phyloP scores from a whole-genome alignment of 2,888 invertebrate genomes.

The Carpatolechia fugitivella region DNA sequence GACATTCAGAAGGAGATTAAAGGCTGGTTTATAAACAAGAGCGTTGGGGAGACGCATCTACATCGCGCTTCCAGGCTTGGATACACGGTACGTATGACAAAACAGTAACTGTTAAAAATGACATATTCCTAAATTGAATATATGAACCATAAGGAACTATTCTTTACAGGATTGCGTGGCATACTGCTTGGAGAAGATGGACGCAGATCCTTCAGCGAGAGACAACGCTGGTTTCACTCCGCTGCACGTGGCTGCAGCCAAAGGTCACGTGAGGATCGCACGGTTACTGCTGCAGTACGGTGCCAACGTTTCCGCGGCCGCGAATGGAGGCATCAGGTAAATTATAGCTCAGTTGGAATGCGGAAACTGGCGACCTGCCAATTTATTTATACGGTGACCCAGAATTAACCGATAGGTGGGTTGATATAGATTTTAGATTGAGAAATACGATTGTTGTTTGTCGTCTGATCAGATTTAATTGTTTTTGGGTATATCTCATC shows the following conservation, averaged over 20 bases:
- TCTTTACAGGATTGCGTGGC: constrained; percentile 89
- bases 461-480: no score
- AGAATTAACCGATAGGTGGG: constrained; percentile 7
- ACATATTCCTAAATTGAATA: no score
- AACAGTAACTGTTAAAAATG: background rate
- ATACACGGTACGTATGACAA: constrained; percentile 83
- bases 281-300: constrained; percentile 91
- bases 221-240: constrained; percentile 97
- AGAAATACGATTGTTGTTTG: background rate
- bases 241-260: constrained; percentile 93
- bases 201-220: constrained; percentile 89
- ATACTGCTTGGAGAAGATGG: constrained; percentile 92
- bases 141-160: no score
- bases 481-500: no score
- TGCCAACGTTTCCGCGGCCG: constrained; percentile 94
- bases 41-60: constrained; percentile 94
- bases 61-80: constrained; percentile 95
- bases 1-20: constrained; percentile 93
- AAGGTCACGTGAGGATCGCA: constrained; percentile 93
- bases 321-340: constrained; percentile 93
- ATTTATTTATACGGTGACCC: constrained; percentile 16
- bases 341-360: background rate
- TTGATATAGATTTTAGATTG: background rate
- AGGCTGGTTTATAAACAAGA: constrained; percentile 95
- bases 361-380: constrained; percentile 18